phyloP scores from a whole-genome alignment of 2,888 invertebrate species.

The Limnephilus marmoratus region DNA sequence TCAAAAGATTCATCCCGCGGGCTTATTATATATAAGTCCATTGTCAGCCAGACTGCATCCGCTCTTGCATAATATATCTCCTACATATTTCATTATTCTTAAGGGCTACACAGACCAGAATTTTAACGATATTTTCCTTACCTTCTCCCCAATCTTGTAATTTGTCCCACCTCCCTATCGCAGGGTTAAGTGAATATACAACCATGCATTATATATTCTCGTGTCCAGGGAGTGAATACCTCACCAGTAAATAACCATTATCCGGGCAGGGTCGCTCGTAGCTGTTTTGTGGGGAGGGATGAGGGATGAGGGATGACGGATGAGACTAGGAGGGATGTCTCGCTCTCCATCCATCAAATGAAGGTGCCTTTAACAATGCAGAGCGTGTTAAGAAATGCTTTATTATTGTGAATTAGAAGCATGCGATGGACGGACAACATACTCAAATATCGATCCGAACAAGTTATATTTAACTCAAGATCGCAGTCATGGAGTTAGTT shows the following conservation, averaged over 20 bases:
- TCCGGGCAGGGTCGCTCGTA: neutral
- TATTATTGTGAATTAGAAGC: neutral
- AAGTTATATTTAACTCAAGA: neutral
- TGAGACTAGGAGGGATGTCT: slow-evolving; percentile 8
- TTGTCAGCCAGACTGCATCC: neutral
- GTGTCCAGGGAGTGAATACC: slow-evolving; percentile 53
- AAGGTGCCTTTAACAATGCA: slow-evolving; percentile 10
- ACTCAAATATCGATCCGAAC: neutral
- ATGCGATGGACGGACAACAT: neutral
- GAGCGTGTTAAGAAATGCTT: neutral
- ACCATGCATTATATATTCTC: slow-evolving; percentile 59
- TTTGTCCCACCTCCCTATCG: neutral
- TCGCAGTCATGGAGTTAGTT: neutral
- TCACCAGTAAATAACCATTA: slow-evolving; percentile 61
- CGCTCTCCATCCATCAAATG: neutral
- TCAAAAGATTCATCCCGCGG: neutral
- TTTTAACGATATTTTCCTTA: neutral
- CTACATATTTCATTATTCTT: neutral
- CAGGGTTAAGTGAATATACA: slow-evolving; percentile 56
- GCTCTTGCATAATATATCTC: neutral
- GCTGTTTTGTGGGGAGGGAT: neutral
- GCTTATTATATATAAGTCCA: neutral
- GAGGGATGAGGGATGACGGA: neutral
- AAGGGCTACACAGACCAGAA: neutral
- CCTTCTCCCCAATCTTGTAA: neutral